Percentiles rank a stretch among this genome's conserved stretches.
These are phyloP conservation scores for Heliconius nattereri DNA, from an alignment of 1,140 invertebrate species.

Conservation along the genomic window DNA sequence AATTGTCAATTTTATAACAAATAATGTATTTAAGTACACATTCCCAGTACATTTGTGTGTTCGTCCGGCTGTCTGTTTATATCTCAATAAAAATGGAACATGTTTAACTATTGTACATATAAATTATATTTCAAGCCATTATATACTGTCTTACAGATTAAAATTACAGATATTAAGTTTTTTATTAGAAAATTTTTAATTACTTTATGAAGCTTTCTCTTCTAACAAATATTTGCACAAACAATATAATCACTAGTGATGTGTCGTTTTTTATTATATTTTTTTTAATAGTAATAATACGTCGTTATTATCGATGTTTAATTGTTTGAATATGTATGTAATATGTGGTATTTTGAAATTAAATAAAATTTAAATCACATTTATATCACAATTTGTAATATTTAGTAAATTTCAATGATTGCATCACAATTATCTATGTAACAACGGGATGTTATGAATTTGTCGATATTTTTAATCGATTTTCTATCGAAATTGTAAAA, in stretches of 20 bases:
- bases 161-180: conserved; percentile 6
- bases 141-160: neutral
- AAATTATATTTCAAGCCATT: neutral
- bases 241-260: conserved; percentile 5
- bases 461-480: conserved; percentile 23
- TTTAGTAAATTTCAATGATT: conserved; percentile 10
- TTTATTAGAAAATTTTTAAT: neutral
- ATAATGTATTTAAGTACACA: neutral
- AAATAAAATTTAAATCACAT: conserved; percentile 3
- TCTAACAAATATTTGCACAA: conserved; percentile 14
- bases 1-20: conserved; percentile 1
- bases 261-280: neutral
- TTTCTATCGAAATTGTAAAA: conserved; percentile 21
- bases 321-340: conserved; percentile 11
- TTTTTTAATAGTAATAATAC: neutral
- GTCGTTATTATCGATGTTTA: conserved; percentile 1
- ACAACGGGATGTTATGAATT: conserved; percentile 19
- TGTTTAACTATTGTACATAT: neutral
- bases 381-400: conserved; percentile 12
- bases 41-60: conserved; percentile 4
- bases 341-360: conserved; percentile 1
- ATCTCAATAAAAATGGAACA: neutral
- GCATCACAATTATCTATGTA: conserved; percentile 24
- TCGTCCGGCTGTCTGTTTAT: neutral
- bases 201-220: neutral